These are phyloP conservation scores for Ceraclea dissimilis DNA, from an alignment of 2,888 invertebrate genomes.

Conservation along the genomic window DNA sequence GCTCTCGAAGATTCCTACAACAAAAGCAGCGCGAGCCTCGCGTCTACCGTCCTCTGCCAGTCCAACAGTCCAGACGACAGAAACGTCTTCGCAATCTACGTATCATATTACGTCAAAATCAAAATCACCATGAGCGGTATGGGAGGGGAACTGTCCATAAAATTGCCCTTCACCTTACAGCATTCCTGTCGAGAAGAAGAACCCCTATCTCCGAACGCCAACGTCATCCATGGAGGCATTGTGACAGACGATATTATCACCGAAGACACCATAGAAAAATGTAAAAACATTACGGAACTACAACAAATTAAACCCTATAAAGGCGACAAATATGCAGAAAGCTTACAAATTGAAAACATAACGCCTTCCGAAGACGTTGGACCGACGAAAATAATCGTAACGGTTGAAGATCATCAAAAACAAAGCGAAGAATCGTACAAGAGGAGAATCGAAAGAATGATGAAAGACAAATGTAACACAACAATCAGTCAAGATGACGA, in stretches of 20 bases:
- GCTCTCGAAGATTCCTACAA: conserved; percentile 81
- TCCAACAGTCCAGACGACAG: conserved; percentile 60
- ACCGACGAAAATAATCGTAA: conserved; percentile 33
- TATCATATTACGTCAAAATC: conserved; percentile 85
- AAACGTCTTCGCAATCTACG: conserved; percentile 85
- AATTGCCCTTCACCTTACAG: conserved; percentile 72
- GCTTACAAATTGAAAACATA: conserved; percentile 27
- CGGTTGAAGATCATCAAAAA: conserved; percentile 29
- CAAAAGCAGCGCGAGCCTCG: conserved; percentile 56
- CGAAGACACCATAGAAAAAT: conserved; percentile 38
- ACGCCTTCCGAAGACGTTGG: conserved; percentile 45
- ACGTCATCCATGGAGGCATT: conserved; percentile 34
- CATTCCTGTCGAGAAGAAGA: conserved; percentile 63
- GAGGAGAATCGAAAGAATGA: neutral
- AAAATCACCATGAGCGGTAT: conserved; percentile 73
- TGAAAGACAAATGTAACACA: conserved; percentile 11
- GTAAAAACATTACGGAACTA: conserved; percentile 6
- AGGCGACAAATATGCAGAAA: conserved; percentile 17
- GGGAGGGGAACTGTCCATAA: conserved; percentile 72
- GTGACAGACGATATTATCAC: conserved; percentile 46
- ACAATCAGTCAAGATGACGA: conserved; percentile 37
- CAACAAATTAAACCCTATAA: neutral
- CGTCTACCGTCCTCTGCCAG: conserved; percentile 51
- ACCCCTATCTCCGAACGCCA: conserved; percentile 30
- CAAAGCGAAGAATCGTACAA: conserved; percentile 34